These are phyloP conservation scores for Seriola quinqueradiata DNA, from an alignment of 2,113 vertebrate genomes.

Conservation along the genomic window DNA sequence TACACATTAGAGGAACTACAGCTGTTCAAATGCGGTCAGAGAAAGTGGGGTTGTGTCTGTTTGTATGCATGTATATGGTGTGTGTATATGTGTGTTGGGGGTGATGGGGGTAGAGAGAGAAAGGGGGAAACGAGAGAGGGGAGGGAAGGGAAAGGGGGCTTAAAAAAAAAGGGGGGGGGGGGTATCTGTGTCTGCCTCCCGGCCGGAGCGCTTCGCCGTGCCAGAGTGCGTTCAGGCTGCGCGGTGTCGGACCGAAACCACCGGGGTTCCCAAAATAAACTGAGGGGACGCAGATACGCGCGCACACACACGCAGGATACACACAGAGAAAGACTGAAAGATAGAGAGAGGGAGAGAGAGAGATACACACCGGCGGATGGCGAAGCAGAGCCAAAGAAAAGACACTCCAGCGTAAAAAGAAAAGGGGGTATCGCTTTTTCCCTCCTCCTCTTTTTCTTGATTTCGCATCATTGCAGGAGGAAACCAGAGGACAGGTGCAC, in stretches of 20 bases:
- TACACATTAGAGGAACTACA: not conserved
- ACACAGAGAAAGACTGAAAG: conserved; percentile 36
- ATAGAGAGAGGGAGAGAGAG: conserved; percentile 48
- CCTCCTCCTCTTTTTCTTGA: conserved; percentile 49
- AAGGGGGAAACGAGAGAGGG: conserved; percentile 3
- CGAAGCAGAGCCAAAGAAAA: conserved; percentile 77
- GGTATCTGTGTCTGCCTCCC: conserved; percentile 70
- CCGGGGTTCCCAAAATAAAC: conserved; percentile 76
- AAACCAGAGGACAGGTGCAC: conserved; percentile 48
- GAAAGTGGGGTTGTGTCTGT: conserved; percentile 9
- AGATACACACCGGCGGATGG: conserved; percentile 74
- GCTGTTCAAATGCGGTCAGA: not conserved
- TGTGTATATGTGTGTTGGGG: conserved; percentile 34
- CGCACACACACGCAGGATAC: conserved; percentile 47
- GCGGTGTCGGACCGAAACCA: conserved; percentile 77
- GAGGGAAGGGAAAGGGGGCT: conserved; percentile 7
- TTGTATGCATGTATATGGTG: conserved; percentile 8
- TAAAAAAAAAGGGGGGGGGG: conserved; percentile 42
- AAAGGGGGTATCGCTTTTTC: conserved; percentile 53
- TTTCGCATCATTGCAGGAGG: conserved; percentile 41
- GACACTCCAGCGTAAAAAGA: conserved; percentile 58
- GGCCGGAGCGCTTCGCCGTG: conserved; percentile 67
- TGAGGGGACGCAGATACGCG: conserved; percentile 49
- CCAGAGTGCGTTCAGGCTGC: conserved; percentile 80
- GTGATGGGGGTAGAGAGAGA: conserved; percentile 31